phyloP scores from a whole-genome alignment of 2,113 vertebrate species.

The Cairina moschata region DNA sequence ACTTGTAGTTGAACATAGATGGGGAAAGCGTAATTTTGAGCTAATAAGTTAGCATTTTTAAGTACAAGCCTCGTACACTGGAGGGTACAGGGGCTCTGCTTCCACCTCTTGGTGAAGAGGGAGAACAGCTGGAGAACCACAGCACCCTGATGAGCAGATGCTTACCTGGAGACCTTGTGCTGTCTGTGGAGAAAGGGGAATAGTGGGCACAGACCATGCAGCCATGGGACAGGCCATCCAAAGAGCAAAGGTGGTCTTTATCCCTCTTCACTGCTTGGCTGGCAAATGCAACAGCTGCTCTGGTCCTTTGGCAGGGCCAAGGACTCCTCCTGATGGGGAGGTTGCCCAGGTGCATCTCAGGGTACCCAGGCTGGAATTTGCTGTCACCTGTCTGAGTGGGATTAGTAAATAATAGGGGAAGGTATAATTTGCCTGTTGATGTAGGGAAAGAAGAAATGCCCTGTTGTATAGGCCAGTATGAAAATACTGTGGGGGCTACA shows the following conservation, averaged over 20 bases:
- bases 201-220: neutral
- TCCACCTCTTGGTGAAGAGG: neutral
- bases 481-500: neutral
- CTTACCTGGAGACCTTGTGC: neutral
- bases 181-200: rapidly evolving
- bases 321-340: neutral
- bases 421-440: neutral
- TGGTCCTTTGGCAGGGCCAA: neutral
- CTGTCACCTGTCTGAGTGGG: neutral
- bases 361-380: neutral
- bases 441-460: neutral
- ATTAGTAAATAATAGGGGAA: neutral
- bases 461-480: neutral
- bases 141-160: rapidly evolving
- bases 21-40: neutral
- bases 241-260: neutral
- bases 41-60: neutral
- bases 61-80: rapidly evolving
- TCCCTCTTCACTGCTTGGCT: neutral
- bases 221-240: neutral
- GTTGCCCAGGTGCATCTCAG: neutral
- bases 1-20: neutral
- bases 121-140: neutral
- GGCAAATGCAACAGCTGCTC: neutral
- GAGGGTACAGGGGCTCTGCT: neutral